Base-by-base conservation (phyloP, 2,797 vertebrate genomes). In the Alcedo quadribrachys region DNA sequence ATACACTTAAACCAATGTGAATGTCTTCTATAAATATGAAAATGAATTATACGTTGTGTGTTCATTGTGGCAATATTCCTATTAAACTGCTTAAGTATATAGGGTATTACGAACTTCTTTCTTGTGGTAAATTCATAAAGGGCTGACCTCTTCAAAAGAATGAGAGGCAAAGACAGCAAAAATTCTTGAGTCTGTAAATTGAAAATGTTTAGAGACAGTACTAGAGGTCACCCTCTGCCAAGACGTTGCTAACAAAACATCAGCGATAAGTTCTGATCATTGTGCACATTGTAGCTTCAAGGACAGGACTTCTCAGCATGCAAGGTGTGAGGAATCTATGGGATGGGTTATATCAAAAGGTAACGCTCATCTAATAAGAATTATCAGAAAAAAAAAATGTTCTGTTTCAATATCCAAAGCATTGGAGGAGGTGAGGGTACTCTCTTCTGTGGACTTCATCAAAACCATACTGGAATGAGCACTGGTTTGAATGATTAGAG, bases 21-120 rank as follows among this genome's bases (percentile, higher is more conserved):
- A 94, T 95, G 95, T 96, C 94, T 97, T 95, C 94, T 94, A 93
- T 92, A 92, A 96, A 96, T 95, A 95, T 95, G 94, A 94, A 96
- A 96, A 95, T 33, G 82, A 94, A 95, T 94, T 82, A 45, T 77
- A 92, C 70, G 90, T 85, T 62, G 8, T 63, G 81, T 48, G 80
- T 87, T 97, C 84, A 54, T 32, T 92, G 89, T 20, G 20, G 81
- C 73, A 57, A 46, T 33, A 68, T 35, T 91, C 85, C 86, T 88
- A 71, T 92, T 81, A 92, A 81, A 81, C 82, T 81, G 60, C 66
- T 89, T 83, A 89, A 87, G 88, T 71, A 94, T 70, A 95, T 20
- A 89, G 84, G 78, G 90, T 86, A 93, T 91, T 91, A 66, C 32
- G 55, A 95, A 92, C 65, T 68, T 92, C 70, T 87, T 92, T 94